Percentiles rank a stretch among this genome's conserved stretches.
Evolutionary conservation across 2,888 invertebrate genomes (phyloP).

Genomic region (Drosophila austrosaltans): DNA sequence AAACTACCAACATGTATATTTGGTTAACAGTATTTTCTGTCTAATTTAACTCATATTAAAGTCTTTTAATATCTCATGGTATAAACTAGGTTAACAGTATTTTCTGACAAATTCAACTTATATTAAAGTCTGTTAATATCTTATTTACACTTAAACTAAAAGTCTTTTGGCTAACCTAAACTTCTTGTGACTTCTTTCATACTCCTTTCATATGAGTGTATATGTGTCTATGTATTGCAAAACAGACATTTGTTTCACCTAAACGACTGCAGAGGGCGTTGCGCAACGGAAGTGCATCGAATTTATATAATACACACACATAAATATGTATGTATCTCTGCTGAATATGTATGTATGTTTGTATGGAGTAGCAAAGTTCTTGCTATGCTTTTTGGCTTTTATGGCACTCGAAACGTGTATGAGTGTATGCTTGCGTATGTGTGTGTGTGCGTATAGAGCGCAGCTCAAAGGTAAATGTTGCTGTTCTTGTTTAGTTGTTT

Average conservation of each 20-base stretch:
- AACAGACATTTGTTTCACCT: slow-evolving; percentile 40
- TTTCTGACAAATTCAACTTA: too few relatives aligned
- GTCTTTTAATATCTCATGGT: too few relatives aligned
- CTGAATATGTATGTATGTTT: slow-evolving; percentile 15
- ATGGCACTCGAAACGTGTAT: slow-evolving; percentile 40
- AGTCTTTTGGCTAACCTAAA: neutral
- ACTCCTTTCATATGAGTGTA: neutral
- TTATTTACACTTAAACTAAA: too few relatives aligned
- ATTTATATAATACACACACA: slow-evolving; percentile 28
- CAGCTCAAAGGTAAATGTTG: slow-evolving; percentile 31
- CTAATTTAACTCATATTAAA: too few relatives aligned
- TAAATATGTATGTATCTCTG: slow-evolving; percentile 8
- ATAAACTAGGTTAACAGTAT: too few relatives aligned
- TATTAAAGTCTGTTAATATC: too few relatives aligned
- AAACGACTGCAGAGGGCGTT: slow-evolving; percentile 46
- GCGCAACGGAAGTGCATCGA: slow-evolving; percentile 65
- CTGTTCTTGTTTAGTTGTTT: slow-evolving; percentile 13
- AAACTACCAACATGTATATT: too few relatives aligned
- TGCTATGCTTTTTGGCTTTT: slow-evolving; percentile 34
- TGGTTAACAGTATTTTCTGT: too few relatives aligned
- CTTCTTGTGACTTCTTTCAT: neutral
- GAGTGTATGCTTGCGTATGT: slow-evolving; percentile 5
- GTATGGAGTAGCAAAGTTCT: slow-evolving; percentile 13
- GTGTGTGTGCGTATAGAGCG: slow-evolving; percentile 21
- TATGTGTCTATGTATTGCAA: slow-evolving; percentile 7